Evolutionary conservation across 2,888 invertebrate species (phyloP), one percentile per base, ranked within the genome.

Genomic region (Cosmia pyralina): DNA sequence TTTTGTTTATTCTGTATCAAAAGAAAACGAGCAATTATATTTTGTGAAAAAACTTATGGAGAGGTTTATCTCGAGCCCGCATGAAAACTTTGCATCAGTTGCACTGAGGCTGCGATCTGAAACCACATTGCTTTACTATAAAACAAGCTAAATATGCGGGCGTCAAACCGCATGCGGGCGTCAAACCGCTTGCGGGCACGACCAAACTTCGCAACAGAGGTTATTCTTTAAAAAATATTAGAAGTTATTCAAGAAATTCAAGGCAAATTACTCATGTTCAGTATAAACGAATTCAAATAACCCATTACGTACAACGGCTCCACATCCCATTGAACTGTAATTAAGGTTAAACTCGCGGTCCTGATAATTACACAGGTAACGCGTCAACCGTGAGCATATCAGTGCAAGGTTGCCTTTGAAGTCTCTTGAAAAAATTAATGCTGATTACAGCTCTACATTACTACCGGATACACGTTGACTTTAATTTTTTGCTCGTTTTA

Each of bases 331-430:
- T 83, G 79, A 75, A 77, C 58, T 34, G 73, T 69, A 76, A 78
- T 82, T 76, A 72, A 70, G 77, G 75, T 80, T 77, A 71, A 71
- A 78, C 64, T 69, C 46, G 38, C 38, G 69, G 48, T 83, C 77
- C 63, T 75, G 62, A 79, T 77, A 81, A 82, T 78, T 72, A 77
- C 59, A 28, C 28, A n/a, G n/a, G 38, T 71, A 77, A 57, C 41
- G 34, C 67, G 65, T 75, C 75, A 69, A 34, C 13, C 58, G 19
- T 52, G 46, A 69, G 41, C 64, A 59, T 48, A 72, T 77, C 64
- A 80, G 62, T 59, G 50, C 82, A 79, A 75, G 66, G 75, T 82
- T 67, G 44, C 57, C 86, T 89, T n/a, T n/a, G n/a, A n/a, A n/a
- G n/a, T n/a, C n/a, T n/a, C 28, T 28, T 28, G 28, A 28, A 28